phyloP scores from a whole-genome alignment of 2,113 vertebrate species.

The Corvus hawaiiensis region DNA sequence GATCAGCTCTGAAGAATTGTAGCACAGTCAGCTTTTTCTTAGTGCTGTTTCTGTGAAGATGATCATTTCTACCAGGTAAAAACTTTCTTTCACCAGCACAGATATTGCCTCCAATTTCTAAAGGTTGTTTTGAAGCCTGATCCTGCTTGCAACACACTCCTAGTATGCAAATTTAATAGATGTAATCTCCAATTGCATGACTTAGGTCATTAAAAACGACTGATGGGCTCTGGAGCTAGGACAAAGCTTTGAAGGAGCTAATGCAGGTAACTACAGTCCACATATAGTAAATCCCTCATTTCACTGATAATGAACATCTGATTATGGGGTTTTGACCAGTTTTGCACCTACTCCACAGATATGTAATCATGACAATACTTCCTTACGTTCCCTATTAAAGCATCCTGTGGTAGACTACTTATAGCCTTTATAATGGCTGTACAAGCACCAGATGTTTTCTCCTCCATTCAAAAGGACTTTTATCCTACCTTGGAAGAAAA shows the following conservation, averaged over 20 bases:
- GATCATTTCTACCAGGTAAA: neutral
- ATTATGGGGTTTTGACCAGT: neutral
- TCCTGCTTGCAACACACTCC: neutral
- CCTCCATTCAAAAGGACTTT: neutral
- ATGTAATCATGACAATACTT: neutral
- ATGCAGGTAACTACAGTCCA: neutral
- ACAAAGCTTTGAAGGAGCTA: neutral
- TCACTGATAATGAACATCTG: neutral
- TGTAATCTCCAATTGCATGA: neutral
- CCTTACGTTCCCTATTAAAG: neutral
- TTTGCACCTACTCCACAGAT: neutral
- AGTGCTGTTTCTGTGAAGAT: neutral
- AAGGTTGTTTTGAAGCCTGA: neutral
- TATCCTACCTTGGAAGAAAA: neutral
- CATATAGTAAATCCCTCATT: neutral
- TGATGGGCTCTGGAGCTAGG: neutral
- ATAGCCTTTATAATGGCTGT: neutral
- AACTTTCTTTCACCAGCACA: neutral
- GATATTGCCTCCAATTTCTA: neutral
- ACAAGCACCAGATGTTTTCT: neutral
- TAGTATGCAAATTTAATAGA: neutral
- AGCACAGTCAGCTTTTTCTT: neutral
- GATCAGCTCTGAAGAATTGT: neutral
- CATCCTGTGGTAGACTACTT: neutral
- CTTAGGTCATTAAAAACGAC: neutral